Percentiles rank a stretch among this genome's conserved stretches.
Evolutionary conservation across 2,797 vertebrate species (phyloP).

Genomic region (Acrocephalus scirpaceus): DNA sequence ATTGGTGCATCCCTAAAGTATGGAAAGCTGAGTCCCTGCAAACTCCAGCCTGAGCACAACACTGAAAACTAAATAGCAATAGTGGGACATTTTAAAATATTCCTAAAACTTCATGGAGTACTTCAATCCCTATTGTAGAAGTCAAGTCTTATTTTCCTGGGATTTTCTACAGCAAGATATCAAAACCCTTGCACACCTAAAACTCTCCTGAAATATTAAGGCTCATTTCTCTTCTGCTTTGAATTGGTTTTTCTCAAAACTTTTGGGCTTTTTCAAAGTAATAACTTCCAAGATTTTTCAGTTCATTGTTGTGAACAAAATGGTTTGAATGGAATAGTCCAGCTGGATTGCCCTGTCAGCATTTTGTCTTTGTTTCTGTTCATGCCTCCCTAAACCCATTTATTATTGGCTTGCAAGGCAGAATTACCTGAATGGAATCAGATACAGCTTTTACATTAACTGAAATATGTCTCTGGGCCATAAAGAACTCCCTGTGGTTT

Average conservation of each 20-base stretch:
- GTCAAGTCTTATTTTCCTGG: neutral
- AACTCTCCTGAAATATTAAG: neutral
- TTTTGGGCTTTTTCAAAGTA: neutral
- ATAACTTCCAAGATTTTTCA: neutral
- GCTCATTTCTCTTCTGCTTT: neutral
- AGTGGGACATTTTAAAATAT: neutral
- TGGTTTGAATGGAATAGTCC: neutral
- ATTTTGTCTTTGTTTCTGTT: neutral
- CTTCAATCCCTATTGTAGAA: neutral
- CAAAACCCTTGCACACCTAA: neutral
- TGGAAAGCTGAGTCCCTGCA: neutral
- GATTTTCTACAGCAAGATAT: neutral
- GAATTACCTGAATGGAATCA: neutral
- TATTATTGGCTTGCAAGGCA: neutral
- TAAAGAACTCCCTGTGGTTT: neutral
- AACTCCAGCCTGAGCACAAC: fast-evolving
- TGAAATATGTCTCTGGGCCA: neutral
- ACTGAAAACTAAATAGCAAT: neutral
- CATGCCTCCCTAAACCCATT: neutral
- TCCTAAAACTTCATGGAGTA: neutral
- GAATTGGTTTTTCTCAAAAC: neutral
- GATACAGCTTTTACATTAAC: neutral
- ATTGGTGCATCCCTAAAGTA: neutral
- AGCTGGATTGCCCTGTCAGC: neutral
- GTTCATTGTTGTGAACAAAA: neutral